These are phyloP conservation scores for Griposia aprilina DNA, from an alignment of 2,888 invertebrate species.

Conservation along the genomic window DNA sequence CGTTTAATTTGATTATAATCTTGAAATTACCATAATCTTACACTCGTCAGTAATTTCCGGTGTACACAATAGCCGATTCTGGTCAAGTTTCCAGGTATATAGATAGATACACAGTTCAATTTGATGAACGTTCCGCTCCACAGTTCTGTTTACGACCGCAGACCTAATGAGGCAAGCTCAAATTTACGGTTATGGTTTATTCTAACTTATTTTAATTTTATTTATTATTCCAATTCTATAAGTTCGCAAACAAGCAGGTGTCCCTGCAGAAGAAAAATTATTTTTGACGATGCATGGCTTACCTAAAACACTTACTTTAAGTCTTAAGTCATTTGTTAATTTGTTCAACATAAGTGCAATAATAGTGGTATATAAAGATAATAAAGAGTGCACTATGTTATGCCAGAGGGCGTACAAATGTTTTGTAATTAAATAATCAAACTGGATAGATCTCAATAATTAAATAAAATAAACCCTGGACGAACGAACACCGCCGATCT, in stretches of 20 bases:
- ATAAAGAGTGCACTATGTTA: no score
- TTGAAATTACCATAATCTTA: not conserved
- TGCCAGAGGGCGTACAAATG: no score
- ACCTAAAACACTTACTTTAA: no score
- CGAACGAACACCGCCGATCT: no score
- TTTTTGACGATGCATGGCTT: not conserved
- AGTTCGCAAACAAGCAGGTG: not conserved
- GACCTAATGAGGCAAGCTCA: slow-evolving; percentile 20
- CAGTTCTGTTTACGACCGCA: slow-evolving; percentile 4
- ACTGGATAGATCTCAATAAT: no score
- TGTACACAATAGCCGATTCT: not conserved
- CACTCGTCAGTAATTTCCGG: not conserved
- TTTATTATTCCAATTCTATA: not conserved
- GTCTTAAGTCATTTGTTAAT: no score
- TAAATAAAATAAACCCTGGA: no score
- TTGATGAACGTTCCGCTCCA: slow-evolving; percentile 16
- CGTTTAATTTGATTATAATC: not conserved
- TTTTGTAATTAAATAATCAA: no score
- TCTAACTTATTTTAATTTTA: slow-evolving; percentile 1
- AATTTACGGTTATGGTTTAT: slow-evolving; percentile 15
- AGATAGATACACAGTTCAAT: no score
- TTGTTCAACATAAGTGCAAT: no score
- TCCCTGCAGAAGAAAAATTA: no score
- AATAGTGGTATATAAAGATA: no score
- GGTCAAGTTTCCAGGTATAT: not conserved